A percentile compares a stretch with the other conserved stretches of the same genome.
phyloP scores from a whole-genome alignment of 2,113 vertebrate species.

The Lophura nycthemera region DNA sequence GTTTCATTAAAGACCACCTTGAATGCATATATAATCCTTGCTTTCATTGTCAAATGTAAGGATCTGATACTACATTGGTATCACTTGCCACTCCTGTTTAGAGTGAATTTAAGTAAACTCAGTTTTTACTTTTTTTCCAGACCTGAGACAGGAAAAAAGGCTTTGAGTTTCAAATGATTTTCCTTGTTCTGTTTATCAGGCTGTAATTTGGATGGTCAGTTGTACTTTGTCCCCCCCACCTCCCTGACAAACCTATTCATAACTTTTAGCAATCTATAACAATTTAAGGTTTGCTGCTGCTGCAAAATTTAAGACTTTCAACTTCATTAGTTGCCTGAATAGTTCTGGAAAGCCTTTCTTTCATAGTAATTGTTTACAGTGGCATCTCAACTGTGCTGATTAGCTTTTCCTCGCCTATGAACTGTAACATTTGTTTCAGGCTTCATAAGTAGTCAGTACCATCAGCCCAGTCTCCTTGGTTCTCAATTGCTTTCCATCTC shows the following conservation, averaged over 20 bases:
- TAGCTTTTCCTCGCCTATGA: background rate
- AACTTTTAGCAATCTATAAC: background rate
- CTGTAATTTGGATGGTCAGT: background rate
- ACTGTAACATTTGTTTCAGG: background rate
- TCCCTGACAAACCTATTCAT: background rate
- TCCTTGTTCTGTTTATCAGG: background rate
- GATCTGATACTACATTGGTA: background rate
- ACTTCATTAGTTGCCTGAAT: background rate
- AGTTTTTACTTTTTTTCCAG: background rate
- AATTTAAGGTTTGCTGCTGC: background rate
- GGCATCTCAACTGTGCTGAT: background rate
- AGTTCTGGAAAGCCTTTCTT: background rate
- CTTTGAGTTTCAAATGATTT: background rate
- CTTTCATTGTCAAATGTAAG: background rate
- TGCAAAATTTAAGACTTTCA: background rate
- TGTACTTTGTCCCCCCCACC: background rate
- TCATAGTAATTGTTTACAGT: background rate
- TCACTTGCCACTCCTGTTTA: background rate
- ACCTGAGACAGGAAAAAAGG: background rate
- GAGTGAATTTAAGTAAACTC: background rate
- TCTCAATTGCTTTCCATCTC: background rate
- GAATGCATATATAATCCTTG: background rate
- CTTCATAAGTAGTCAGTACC: background rate
- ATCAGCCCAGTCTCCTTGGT: background rate
- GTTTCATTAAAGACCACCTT: background rate